phyloP scores from a whole-genome alignment of 2,888 invertebrate genomes.

The Agonum fuliginosum region DNA sequence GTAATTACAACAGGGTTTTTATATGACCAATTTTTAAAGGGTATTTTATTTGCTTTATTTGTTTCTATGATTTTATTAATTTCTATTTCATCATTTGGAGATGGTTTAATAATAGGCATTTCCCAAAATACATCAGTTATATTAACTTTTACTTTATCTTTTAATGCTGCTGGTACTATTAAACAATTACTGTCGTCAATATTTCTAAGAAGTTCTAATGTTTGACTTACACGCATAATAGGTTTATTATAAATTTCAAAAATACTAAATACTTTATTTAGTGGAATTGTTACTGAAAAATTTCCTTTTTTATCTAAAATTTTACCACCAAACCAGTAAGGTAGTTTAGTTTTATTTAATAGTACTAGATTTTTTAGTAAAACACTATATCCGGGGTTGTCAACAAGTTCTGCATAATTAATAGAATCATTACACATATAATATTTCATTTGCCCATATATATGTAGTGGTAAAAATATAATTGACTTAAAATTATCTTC shows the following conservation, averaged over 20 bases:
- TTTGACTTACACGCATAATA: neutral
- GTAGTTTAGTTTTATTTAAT: no score
- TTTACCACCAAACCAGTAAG: no score
- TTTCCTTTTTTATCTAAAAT: no score
- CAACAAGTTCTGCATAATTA: no score
- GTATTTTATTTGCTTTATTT: neutral
- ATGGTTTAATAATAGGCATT: neutral
- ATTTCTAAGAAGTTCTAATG: neutral
- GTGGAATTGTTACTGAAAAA: no score
- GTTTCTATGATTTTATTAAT: slow-evolving; percentile 1
- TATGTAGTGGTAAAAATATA: no score
- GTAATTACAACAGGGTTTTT: neutral
- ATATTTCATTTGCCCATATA: no score
- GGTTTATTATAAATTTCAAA: slow-evolving; percentile 11
- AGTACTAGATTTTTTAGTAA: no score
- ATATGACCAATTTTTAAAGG: neutral
- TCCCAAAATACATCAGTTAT: neutral
- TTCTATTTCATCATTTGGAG: neutral
- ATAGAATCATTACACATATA: no score
- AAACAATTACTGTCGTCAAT: neutral
- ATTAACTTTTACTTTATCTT: neutral
- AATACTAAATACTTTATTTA: neutral
- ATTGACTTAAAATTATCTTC: no score
- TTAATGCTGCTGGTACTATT: neutral
- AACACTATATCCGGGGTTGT: no score